Evolutionary conservation across 1,140 invertebrate species (phyloP).

Genomic region (Trichonephila inaurata): DNA sequence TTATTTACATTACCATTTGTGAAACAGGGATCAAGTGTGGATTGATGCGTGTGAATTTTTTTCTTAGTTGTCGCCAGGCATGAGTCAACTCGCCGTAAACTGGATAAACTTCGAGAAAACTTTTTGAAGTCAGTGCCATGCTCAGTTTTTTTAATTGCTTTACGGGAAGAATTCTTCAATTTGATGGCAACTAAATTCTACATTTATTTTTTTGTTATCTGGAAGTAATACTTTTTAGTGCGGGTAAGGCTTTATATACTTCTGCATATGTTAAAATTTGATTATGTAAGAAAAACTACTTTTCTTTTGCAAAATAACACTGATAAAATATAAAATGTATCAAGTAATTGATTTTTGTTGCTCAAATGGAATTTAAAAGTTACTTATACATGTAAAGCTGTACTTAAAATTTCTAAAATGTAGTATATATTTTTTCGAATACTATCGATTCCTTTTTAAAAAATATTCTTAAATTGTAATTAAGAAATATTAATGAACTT

Average conservation of each 20-base stretch:
- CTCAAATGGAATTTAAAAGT: not conserved
- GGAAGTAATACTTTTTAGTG: not conserved
- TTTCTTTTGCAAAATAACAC: not conserved
- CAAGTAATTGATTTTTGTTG: not conserved
- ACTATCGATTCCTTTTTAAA: not conserved
- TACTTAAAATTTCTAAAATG: not conserved
- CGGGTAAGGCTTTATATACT: conserved; percentile 3
- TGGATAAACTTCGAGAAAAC: not conserved
- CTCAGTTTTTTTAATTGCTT: conserved; percentile 3
- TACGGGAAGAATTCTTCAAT: not conserved
- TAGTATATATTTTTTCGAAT: not conserved
- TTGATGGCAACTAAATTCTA: not conserved
- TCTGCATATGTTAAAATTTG: not conserved
- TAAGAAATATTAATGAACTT: not conserved
- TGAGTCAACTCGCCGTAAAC: not conserved
- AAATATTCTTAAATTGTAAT: not conserved
- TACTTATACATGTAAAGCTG: not conserved
- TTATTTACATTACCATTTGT: conserved; percentile 40
- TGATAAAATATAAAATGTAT: not conserved
- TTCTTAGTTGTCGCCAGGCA: not conserved
- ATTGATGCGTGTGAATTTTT: not conserved
- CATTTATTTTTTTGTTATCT: not conserved
- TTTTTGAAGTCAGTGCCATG: not conserved
- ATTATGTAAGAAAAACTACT: not conserved
- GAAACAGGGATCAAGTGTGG: conserved; percentile 10